phyloP scores from a whole-genome alignment of 2,888 invertebrate genomes.

The Heteromyza rotundicornis region DNA sequence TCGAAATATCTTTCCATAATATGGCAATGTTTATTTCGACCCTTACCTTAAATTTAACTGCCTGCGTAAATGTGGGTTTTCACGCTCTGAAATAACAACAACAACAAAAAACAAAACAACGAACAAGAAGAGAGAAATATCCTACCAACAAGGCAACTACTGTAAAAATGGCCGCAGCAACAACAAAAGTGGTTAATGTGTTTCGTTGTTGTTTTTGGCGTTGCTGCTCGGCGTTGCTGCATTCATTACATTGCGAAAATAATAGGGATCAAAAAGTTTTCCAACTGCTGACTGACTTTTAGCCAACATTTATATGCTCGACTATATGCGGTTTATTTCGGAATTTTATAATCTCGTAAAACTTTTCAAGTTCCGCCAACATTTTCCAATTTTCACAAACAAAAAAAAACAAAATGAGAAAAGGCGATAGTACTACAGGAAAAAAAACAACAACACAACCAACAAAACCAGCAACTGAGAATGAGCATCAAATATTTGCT shows the following conservation, averaged over 20 bases:
- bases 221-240: neutral
- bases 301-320: neutral
- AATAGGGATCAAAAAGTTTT: constrained; percentile 12
- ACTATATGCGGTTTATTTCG: constrained; percentile 21
- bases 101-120: no score
- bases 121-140: no score
- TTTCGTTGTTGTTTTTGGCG: no score
- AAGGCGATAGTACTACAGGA: neutral
- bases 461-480: neutral
- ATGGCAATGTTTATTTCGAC: no score
- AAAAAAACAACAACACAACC: neutral
- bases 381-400: neutral
- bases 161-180: no score
- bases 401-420: neutral
- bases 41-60: neutral
- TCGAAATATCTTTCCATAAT: no score
- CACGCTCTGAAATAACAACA: no score
- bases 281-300: neutral
- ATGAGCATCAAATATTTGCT: neutral
- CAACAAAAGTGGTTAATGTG: neutral
- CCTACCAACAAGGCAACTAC: no score
- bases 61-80: no score
- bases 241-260: neutral
- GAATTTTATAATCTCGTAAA: constrained; percentile 29
- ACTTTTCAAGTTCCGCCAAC: constrained; percentile 20